Percentiles rank a stretch among this genome's conserved stretches.
Conservation (phyloP, 2,113 vertebrate genomes). For the Semnornis frantzii region DNA sequence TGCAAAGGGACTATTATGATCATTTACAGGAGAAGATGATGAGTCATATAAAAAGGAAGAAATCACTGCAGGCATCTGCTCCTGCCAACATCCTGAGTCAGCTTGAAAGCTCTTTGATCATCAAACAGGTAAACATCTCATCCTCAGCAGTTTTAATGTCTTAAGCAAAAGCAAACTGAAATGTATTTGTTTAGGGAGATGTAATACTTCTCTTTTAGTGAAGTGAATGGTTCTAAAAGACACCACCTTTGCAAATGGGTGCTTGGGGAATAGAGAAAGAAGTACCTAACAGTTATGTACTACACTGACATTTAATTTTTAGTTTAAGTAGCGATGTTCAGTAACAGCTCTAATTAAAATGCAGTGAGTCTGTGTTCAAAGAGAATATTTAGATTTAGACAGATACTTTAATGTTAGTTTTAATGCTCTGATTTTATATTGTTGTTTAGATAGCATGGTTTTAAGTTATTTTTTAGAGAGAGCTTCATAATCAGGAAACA, state of each 20-base stretch:
- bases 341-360: background rate
- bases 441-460: background rate
- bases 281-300: background rate
- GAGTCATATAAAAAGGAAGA: slow-evolving; percentile 59
- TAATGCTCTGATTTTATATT: slow-evolving; percentile 4
- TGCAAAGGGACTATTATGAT: background rate
- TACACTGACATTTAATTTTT: background rate
- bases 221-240: background rate
- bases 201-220: background rate
- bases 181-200: background rate
- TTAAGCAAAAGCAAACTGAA: background rate
- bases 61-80: slow-evolving; percentile 49
- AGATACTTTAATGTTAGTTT: background rate
- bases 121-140: slow-evolving; percentile 52
- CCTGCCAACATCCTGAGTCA: slow-evolving; percentile 58
- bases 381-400: background rate
- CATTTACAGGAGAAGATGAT: slow-evolving; percentile 41
- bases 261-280: background rate
- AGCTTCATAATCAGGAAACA: slow-evolving; percentile 65
- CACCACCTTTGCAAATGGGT: background rate
- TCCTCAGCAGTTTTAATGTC: background rate
- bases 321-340: background rate
- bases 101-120: slow-evolving; percentile 63
- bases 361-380: background rate
- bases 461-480: slow-evolving; percentile 50